A percentile compares a stretch with the other conserved stretches of the same genome.
These are phyloP conservation scores for Drosophila sp. DNA, from an alignment of 1,140 invertebrate genomes.

Conservation along the genomic window DNA sequence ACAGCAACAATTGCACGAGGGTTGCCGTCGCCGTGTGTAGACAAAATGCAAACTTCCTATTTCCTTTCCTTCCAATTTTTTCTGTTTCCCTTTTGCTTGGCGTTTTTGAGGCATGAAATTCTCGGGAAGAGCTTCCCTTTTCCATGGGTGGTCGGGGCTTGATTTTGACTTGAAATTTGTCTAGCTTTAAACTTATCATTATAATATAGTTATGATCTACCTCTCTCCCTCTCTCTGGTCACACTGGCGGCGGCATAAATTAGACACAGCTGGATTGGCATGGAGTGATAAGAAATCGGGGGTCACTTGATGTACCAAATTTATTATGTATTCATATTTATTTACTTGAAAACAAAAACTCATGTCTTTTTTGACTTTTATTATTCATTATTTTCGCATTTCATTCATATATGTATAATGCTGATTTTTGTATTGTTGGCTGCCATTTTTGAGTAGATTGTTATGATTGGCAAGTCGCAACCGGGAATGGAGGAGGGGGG, in stretches of 20 bases:
- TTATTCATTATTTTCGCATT: slow-evolving; percentile 80
- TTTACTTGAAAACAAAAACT: slow-evolving; percentile 62
- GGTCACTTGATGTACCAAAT: not conserved
- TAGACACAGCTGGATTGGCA: slow-evolving; percentile 59
- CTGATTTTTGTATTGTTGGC: slow-evolving; percentile 37
- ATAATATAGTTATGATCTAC: slow-evolving; percentile 74
- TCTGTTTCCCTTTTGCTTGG: slow-evolving; percentile 31
- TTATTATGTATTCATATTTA: slow-evolving; percentile 18
- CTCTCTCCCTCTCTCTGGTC: not conserved
- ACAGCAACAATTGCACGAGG: slow-evolving; percentile 42
- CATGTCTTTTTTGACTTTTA: slow-evolving; percentile 77
- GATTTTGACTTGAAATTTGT: slow-evolving; percentile 71
- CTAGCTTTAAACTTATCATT: slow-evolving; percentile 66
- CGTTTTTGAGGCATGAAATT: slow-evolving; percentile 14
- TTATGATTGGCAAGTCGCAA: not conserved
- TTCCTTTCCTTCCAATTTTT: slow-evolving; percentile 8
- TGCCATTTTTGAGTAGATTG: slow-evolving; percentile 10
- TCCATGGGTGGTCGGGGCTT: slow-evolving; percentile 56
- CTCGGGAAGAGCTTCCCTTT: not conserved
- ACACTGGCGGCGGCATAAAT: slow-evolving; percentile 70
- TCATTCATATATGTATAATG: slow-evolving; percentile 58
- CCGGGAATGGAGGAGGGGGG: not conserved
- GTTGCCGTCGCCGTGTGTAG: slow-evolving; percentile 64
- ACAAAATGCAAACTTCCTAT: slow-evolving; percentile 73
- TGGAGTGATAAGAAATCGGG: slow-evolving; percentile 31